Conservation (phyloP, 2,113 vertebrate genomes). For the Podarcis cretensis region DNA sequence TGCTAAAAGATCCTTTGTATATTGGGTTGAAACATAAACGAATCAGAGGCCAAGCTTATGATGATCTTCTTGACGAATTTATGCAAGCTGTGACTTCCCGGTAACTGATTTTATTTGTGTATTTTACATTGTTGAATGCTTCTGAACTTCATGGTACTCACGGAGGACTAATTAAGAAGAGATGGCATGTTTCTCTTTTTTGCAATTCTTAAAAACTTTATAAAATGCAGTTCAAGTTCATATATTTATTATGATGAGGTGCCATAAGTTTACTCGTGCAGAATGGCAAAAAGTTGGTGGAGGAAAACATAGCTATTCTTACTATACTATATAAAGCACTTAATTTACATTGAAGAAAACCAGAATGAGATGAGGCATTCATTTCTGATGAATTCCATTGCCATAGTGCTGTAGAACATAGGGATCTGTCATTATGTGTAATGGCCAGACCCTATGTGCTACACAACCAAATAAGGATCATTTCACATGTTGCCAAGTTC, state of each 20-base stretch:
- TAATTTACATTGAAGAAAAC: neutral
- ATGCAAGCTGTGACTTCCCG: constrained; percentile 94
- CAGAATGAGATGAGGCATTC: neutral
- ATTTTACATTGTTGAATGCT: neutral
- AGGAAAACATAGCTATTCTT: neutral
- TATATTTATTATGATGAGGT: constrained; percentile 16
- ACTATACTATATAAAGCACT: neutral
- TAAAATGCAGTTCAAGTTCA: neutral
- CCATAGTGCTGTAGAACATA: neutral
- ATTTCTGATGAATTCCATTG: neutral
- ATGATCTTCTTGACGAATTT: constrained; percentile 95
- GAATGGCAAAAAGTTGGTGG: neutral
- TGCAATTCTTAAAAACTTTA: neutral
- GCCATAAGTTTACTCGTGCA: constrained; percentile 18
- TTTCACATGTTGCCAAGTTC: neutral
- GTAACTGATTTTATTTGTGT: constrained; percentile 73
- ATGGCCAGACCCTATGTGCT: neutral
- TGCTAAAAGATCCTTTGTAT: constrained; percentile 94
- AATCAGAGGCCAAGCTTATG: constrained; percentile 89
- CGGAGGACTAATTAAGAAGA: neutral
- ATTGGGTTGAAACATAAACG: constrained; percentile 93
- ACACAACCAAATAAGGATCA: neutral
- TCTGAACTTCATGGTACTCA: constrained; percentile 21
- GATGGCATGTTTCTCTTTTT: neutral
- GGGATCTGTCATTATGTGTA: neutral